phyloP scores from a whole-genome alignment of 1,140 invertebrate genomes.

The Ooceraea biroi region DNA sequence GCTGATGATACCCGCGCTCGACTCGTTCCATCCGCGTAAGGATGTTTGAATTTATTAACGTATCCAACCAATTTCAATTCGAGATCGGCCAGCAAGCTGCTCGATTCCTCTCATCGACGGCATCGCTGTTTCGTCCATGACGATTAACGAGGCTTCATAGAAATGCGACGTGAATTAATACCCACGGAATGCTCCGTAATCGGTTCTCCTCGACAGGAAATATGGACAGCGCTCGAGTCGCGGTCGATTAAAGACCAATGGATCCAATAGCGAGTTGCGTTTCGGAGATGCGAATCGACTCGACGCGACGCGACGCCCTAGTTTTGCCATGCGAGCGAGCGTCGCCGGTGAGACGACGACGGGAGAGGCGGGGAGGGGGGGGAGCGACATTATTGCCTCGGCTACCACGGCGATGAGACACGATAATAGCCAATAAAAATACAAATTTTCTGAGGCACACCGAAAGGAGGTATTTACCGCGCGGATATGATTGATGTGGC shows the following conservation, averaged over 20 bases:
- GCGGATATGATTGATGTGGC: constrained; percentile 82
- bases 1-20: constrained; percentile 15
- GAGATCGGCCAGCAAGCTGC: not conserved
- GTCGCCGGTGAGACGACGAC: not conserved
- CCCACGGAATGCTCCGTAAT: not conserved
- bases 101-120: not conserved
- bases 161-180: not conserved
- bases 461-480: constrained; percentile 81
- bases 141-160: not conserved
- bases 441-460: constrained; percentile 77
- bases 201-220: too few relatives aligned
- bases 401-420: constrained; percentile 67
- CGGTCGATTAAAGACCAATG: not conserved
- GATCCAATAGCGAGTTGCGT: constrained; percentile 3
- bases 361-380: too few relatives aligned
- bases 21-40: constrained; percentile 30
- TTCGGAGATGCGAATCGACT: constrained; percentile 12
- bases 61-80: constrained; percentile 25
- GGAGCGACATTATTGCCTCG: constrained; percentile 2
- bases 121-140: not conserved
- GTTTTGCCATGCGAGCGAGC: constrained; percentile 15
- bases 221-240: not conserved
- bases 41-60: constrained; percentile 40
- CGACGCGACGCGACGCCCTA: constrained; percentile 1
- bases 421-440: constrained; percentile 78